Evolutionary conservation across 2,797 vertebrate genomes (phyloP).

Genomic region (Crocidura indochinensis): DNA sequence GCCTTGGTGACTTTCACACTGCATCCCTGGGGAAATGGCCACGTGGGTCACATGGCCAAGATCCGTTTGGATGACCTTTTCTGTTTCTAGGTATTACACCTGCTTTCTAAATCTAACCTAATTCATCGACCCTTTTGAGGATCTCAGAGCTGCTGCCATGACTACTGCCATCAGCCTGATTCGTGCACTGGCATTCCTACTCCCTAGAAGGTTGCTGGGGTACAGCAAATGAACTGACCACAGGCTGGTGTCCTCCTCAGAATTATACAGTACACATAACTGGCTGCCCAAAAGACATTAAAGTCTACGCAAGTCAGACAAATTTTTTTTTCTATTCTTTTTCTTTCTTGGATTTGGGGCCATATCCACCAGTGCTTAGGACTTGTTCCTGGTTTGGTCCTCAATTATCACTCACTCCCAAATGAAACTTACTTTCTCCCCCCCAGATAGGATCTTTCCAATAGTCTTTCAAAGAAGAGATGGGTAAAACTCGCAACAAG

Average conservation of each 20-base stretch:
- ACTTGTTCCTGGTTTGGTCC: no score
- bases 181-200: background rate
- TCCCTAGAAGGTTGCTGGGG: background rate
- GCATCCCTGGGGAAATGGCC: background rate
- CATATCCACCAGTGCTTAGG: no score
- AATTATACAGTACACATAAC: background rate
- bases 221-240: no score
- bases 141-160: background rate
- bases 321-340: background rate
- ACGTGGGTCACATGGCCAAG: no score
- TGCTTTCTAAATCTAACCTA: constrained; percentile 1
- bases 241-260: background rate
- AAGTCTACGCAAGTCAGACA: background rate
- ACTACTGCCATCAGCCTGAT: background rate
- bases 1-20: background rate
- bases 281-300: background rate
- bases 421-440: background rate
- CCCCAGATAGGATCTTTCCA: constrained; percentile 33
- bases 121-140: background rate
- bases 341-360: background rate
- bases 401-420: no score
- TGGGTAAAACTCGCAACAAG: background rate
- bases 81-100: background rate
- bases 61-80: background rate
- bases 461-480: background rate